phyloP scores from a whole-genome alignment of 53 echinoderm and acorn worm genomes.

The Stichopus horrens region DNA sequence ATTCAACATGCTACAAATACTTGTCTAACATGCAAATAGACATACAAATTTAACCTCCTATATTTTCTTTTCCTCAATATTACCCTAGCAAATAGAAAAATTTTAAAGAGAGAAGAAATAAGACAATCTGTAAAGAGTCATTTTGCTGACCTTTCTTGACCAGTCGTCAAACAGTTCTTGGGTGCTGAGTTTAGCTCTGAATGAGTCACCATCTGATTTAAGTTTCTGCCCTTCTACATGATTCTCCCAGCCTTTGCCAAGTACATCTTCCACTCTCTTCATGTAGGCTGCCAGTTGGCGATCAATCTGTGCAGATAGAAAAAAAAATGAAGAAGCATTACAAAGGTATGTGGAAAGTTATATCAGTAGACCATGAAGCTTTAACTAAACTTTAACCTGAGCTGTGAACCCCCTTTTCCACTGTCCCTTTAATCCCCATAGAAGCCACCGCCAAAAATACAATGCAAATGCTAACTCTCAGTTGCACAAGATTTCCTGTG shows the following conservation, averaged over 20 bases:
- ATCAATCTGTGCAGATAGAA: conserved; percentile 72
- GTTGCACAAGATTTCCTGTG: no score
- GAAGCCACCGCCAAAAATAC: no score
- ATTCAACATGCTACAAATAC: no score
- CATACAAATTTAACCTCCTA: background rate
- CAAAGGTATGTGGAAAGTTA: background rate
- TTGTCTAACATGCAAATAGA: background rate
- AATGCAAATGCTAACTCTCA: no score
- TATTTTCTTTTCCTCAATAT: background rate
- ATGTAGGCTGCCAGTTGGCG: conserved; percentile 97
- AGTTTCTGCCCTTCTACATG: conserved; percentile 98
- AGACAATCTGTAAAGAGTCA: background rate
- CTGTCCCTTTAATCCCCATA: no score
- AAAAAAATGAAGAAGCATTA: background rate
- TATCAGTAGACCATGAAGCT: background rate
- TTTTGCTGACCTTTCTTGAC: conserved; percentile 80
- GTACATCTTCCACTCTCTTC: conserved; percentile 97
- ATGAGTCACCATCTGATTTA: conserved; percentile 97
- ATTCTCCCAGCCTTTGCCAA: conserved; percentile 99
- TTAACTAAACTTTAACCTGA: no score
- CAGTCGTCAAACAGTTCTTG: conserved; percentile 99
- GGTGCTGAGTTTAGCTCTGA: conserved; percentile 95
- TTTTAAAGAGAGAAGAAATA: background rate
- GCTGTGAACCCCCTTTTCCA: no score
- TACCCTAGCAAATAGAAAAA: background rate